Base-by-base conservation (phyloP, 2,888 invertebrate species). In the Yponomeuta sedellus region DNA sequence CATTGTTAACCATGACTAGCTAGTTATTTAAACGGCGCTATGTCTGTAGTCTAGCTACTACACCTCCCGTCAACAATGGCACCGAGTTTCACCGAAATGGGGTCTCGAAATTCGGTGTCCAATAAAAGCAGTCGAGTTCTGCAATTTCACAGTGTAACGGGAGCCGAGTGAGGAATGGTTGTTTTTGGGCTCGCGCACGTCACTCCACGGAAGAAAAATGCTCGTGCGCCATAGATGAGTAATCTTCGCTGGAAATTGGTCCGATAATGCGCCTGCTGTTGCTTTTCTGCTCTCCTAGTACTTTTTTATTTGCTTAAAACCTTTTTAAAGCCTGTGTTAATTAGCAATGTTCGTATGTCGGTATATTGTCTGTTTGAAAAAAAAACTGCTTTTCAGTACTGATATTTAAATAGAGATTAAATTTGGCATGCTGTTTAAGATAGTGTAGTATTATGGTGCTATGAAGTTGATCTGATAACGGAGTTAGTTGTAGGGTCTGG, bases 51-150 rank as follows among this genome's bases (percentile, higher is more conserved):
- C 16, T 2, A 52, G 44, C 16, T 6, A 44, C 40, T 44, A 25
- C 44, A 44, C 19, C 22, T 44, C 22, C 63, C 10, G 16, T 64
- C 19, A 34, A 34, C 12, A 64, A 44, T 19, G 20, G 19, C 22
- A 40, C 62, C 62, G 19, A 34, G 39, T 34, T 44, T 8, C 64
- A 52, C 25, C 22, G 56, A 64, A 64, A 64, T 57, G 56, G 64
- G 63, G 57, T 64, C 64, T 64, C 57, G 34, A 64, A 64, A 57
- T 64, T 64, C 56, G 57, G 57, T 64, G 64, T 64, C 56, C 64
- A 57, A 64, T 64, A 57, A 28, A 64, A 64, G 57, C 57, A 57
- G 56, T 28, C 57, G n/a, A 56, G 56, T 57, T 64, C 22, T 56
- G 57, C 64, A 64, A 64, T 64, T 64, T 57, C 28, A 39, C 56